Base-by-base conservation (phyloP, 1,140 invertebrate genomes). In the Asobara japonica region DNA sequence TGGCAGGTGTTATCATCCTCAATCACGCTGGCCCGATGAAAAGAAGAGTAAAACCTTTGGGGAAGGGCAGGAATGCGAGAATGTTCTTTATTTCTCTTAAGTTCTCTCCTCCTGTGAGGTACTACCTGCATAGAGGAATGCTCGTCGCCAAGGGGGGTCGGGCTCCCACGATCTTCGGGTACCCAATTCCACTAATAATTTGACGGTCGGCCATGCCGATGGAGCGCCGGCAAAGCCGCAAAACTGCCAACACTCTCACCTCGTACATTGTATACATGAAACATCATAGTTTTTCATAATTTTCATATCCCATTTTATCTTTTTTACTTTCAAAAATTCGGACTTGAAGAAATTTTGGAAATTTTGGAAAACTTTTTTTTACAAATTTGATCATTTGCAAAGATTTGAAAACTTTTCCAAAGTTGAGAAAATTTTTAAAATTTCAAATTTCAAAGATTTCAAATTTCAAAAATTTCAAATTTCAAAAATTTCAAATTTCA, bases 131-230 rank as follows among this genome's bases (percentile, higher is more conserved):
- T 51, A 25, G 27, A 31, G 66, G 64, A 51, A 60, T 64, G 73
- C 51, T 66, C 71, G 72, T 80, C 79, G 79, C 78, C 77, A 82
- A 68, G 38, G 71, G 83, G 82, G 83, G 82, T 72, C 60, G 66
- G 25, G 73, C 64, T 67, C 74, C 60, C 74, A 69, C 70, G 70
- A 72, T 72, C 74, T 25, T 5, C 51, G 48, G 72, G 71, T 69
- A 75, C 72, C 70, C 74, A 77, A 77, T 80, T 80, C 77, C 74
- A 77, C 80, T 79, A 85, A 86, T 86, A 84, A 84, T 84, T 82
- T 56, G 51, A 56, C 51, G 51, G 22, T 77, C 78, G 65, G 74
- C 78, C 77, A 74, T 75, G 75, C 51, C 25, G 51, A 56, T 27
- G 75, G 71, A 66, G 64, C 56, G 66, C 73, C 62, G 20, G 30